A percentile compares a stretch with the other conserved stretches of the same genome.
These are phyloP conservation scores for Harlomillsia oculata DNA, from an alignment of 1,140 invertebrate species.

Conservation along the genomic window DNA sequence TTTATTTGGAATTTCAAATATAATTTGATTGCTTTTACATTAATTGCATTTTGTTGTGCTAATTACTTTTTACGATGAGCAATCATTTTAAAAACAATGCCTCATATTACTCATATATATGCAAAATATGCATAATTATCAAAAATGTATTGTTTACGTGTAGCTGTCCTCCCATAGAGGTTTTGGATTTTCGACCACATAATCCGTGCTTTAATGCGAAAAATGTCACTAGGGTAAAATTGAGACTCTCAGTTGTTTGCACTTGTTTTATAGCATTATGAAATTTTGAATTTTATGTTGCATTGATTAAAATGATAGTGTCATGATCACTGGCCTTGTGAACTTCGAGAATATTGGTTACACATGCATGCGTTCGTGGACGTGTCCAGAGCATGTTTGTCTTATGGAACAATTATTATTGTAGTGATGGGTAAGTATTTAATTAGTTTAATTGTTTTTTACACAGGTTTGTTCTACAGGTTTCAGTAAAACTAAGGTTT, in stretches of 20 bases:
- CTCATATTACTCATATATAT: too few relatives aligned
- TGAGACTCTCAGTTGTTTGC: background rate
- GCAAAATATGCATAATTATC: too few relatives aligned
- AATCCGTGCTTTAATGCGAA: slow-evolving; percentile 13
- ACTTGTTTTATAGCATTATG: background rate
- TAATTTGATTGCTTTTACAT: too few relatives aligned
- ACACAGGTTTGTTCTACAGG: background rate
- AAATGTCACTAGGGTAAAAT: background rate
- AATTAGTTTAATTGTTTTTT: too few relatives aligned
- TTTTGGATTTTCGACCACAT: slow-evolving; percentile 9
- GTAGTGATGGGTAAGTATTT: slow-evolving; percentile 38
- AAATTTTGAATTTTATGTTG: background rate
- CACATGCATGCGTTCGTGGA: slow-evolving; percentile 38
- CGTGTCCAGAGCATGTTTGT: slow-evolving; percentile 36
- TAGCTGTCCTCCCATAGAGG: background rate
- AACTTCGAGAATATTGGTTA: slow-evolving; percentile 38
- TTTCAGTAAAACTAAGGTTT: too few relatives aligned
- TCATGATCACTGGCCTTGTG: slow-evolving; percentile 40
- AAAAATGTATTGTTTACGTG: too few relatives aligned
- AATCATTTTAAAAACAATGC: too few relatives aligned
- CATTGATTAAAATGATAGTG: slow-evolving; percentile 14
- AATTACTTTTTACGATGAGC: too few relatives aligned
- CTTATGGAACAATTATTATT: slow-evolving; percentile 38
- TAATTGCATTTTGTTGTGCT: too few relatives aligned
- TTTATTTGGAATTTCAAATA: too few relatives aligned